These are phyloP conservation scores for Paraplagusia blochii DNA, from an alignment of 2,113 vertebrate genomes.

Conservation along the genomic window DNA sequence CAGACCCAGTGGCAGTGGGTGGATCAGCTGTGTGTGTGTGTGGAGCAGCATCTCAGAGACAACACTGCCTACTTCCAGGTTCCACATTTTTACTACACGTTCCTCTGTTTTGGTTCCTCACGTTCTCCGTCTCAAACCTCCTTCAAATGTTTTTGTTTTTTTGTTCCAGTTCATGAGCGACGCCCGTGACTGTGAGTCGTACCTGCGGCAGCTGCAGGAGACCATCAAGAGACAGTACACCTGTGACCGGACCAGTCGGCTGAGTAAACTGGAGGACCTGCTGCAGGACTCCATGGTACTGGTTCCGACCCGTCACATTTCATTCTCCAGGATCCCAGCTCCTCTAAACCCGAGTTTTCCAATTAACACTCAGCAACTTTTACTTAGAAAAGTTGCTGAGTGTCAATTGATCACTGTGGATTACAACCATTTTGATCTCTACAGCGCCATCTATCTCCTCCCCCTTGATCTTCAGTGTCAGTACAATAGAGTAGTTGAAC, in stretches of 20 bases:
- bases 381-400: too few species aligned
- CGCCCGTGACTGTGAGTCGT: constrained; percentile 86
- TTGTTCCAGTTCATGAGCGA: constrained; percentile 86
- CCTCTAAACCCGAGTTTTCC: too few species aligned
- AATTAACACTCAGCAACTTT: too few species aligned
- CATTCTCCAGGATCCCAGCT: too few species aligned
- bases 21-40: constrained; percentile 89
- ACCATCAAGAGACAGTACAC: constrained; percentile 95
- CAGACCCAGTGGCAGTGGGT: constrained; percentile 97
- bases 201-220: constrained; percentile 90
- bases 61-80: constrained; percentile 95
- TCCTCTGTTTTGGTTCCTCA: neutral
- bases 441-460: too few species aligned
- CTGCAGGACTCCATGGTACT: constrained; percentile 97
- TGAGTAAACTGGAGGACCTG: constrained; percentile 92
- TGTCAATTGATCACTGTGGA: too few species aligned
- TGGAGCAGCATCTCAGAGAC: constrained; percentile 93
- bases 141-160: neutral
- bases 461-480: too few species aligned
- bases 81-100: too few species aligned
- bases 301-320: neutral
- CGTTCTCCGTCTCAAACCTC: neutral
- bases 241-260: constrained; percentile 87
- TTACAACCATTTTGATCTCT: too few species aligned
- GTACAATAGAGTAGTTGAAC: too few species aligned